These are phyloP conservation scores for Sepioteuthis lessoniana DNA, from an alignment of 2,888 invertebrate genomes.

Conservation along the genomic window DNA sequence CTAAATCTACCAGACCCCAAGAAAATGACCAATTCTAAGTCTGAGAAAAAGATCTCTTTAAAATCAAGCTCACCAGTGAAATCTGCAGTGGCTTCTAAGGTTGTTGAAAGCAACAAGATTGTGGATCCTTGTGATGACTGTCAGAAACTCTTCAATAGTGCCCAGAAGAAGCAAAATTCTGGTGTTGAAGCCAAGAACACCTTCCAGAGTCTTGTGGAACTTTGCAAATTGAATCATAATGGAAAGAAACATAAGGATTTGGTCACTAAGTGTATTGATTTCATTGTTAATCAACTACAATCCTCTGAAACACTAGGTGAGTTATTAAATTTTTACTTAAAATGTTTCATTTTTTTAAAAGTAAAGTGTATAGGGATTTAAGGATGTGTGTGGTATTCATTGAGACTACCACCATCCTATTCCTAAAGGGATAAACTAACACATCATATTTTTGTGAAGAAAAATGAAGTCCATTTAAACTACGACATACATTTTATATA, in stretches of 20 bases:
- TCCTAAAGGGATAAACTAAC: too few species aligned
- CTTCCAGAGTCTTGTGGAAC: conserved; percentile 46
- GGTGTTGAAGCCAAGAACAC: not conserved
- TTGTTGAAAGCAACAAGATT: too few species aligned
- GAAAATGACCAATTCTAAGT: not conserved
- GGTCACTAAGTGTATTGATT: conserved; percentile 42
- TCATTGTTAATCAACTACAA: conserved; percentile 49
- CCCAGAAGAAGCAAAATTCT: not conserved
- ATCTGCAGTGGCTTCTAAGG: not conserved
- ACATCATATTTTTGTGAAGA: too few species aligned
- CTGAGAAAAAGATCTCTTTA: not conserved
- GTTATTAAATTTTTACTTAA: not conserved
- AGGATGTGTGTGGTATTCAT: too few species aligned
- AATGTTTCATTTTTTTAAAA: too few species aligned
- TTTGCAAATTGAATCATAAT: conserved; percentile 50
- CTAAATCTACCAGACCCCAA: not conserved
- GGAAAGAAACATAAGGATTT: conserved; percentile 50
- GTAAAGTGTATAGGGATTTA: too few species aligned
- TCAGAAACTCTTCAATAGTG: not conserved
- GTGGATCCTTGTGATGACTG: not conserved
- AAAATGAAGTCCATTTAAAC: too few species aligned
- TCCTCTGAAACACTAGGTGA: not conserved
- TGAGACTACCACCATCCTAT: too few species aligned
- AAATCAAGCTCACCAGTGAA: not conserved
- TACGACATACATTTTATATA: too few species aligned